phyloP scores from a whole-genome alignment of 2,797 vertebrate species.

The Pampus argenteus region DNA sequence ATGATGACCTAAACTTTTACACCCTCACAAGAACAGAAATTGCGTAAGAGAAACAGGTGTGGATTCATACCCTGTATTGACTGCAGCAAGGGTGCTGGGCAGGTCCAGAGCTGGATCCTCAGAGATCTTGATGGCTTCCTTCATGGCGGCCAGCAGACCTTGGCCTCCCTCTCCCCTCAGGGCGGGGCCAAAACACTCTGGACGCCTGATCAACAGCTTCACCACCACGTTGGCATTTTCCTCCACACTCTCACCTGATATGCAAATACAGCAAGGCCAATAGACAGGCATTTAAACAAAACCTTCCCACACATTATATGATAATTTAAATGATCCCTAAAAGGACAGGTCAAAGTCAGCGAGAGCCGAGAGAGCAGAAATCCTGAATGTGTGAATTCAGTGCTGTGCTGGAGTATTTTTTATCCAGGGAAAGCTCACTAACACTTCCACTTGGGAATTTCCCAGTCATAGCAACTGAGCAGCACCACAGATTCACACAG shows the following conservation, averaged over 20 bases:
- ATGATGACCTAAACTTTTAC: constrained; percentile 16
- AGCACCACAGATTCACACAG: not conserved
- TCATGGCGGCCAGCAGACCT: constrained; percentile 93
- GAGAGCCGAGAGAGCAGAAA: not conserved
- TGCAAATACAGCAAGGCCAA: constrained; percentile 7
- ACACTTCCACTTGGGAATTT: constrained; percentile 10
- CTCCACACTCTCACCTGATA: constrained; percentile 96
- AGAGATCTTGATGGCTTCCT: constrained; percentile 95
- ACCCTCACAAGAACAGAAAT: not conserved
- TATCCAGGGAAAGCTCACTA: constrained; percentile 23
- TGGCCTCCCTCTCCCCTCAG: constrained; percentile 97
- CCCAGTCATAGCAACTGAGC: constrained; percentile 7
- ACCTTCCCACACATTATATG: not conserved
- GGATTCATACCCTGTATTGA: constrained; percentile 84
- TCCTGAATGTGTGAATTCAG: constrained; percentile 8
- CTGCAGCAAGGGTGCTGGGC: constrained; percentile 82
- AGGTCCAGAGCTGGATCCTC: constrained; percentile 93
- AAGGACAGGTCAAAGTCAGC: constrained; percentile 15
- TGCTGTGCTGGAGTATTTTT: constrained; percentile 3
- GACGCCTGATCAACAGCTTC: constrained; percentile 95
- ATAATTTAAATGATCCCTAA: not conserved
- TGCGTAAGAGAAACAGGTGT: not conserved
- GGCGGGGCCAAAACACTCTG: constrained; percentile 97
- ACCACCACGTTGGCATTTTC: constrained; percentile 99
- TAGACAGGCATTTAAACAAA: not conserved